Evolutionary conservation across 2,113 vertebrate species (phyloP).

Genomic region (Cyrtonyx montezumae): DNA sequence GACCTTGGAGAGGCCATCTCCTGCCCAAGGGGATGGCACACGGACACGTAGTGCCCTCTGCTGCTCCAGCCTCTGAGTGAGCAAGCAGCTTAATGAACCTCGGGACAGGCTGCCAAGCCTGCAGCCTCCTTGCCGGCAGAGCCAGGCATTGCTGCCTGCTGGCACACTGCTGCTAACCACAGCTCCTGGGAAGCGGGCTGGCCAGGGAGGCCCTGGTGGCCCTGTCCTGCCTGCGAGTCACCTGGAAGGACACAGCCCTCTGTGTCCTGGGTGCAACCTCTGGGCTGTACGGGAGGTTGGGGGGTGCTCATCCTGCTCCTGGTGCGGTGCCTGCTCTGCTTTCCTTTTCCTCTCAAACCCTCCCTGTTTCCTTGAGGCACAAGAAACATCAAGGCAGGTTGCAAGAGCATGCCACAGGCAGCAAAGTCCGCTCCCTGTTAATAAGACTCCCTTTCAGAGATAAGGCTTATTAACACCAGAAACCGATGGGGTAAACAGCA

Average conservation of each 20-base stretch:
- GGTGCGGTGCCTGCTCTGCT: not conserved
- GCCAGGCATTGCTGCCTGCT: not conserved
- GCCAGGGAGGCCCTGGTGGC: not conserved
- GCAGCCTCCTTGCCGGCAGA: not conserved
- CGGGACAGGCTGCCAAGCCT: not conserved
- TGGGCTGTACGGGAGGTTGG: not conserved
- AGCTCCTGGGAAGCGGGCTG: not conserved
- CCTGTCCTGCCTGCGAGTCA: not conserved
- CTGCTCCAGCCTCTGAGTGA: not conserved
- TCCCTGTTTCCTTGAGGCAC: not conserved
- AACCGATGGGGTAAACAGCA: not conserved
- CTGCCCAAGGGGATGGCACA: not conserved
- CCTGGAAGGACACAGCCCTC: not conserved
- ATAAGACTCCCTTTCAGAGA: conserved; percentile 21
- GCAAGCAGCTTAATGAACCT: not conserved
- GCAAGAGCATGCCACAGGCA: not conserved
- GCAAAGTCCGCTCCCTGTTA: conserved; percentile 42
- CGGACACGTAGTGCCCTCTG: conserved; percentile 47
- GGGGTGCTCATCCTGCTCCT: not conserved
- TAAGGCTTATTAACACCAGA: not conserved
- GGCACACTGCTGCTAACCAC: not conserved
- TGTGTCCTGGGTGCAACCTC: not conserved
- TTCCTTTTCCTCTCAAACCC: not conserved
- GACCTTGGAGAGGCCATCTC: not conserved
- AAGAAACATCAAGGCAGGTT: not conserved